Evolutionary conservation across 2,888 invertebrate genomes (phyloP), one percentile per base, ranked within the genome.

Genomic region (Spisula solida): DNA sequence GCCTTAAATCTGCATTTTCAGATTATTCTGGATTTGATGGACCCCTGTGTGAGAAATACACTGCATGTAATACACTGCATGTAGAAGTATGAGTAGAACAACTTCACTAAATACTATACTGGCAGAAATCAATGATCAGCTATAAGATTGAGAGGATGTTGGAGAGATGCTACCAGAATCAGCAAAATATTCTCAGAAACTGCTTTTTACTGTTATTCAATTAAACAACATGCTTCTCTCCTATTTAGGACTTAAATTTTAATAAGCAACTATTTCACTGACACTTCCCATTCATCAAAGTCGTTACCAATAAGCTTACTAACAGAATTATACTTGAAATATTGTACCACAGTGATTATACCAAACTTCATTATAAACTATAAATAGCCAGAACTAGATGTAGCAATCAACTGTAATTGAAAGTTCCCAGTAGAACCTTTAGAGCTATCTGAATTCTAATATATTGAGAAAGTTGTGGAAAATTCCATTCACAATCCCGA

Each of bases 251-350:
- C 34, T 75, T 75, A 75, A 34, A 75, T 25, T 75, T 75, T 31
- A 75, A 75, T 75, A 34, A 75, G 18, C 14, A 18, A 31, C 75
- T 31, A 12, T 75, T 75, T 75, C 75, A 34, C 31, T 75, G 34
- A 75, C 75, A 75, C 31, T 29, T 75, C 34, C 31, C 34, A 75
- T 75, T 75, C 75, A 75, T 75, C 75, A 75, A 31, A 75, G 31
- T 75, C 31, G 16, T 31, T 34, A 75, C 34, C 31, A 75, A 34
- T 75, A 75, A 75, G 34, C 18, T 75, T 16, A 34, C 34, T 34
- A 25, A 75, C 29, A 31, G 31, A 75, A 70, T 2, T 75, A 31
- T 31, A 31, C 10, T 75, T 31, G 14, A 70, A 70, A 75, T 31
- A 75, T 75, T 31, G 75, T 31, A 75, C 0, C 34, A 34, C 6